These are phyloP conservation scores for Empidonax traillii DNA, from an alignment of 2,113 vertebrate genomes.

Conservation along the genomic window DNA sequence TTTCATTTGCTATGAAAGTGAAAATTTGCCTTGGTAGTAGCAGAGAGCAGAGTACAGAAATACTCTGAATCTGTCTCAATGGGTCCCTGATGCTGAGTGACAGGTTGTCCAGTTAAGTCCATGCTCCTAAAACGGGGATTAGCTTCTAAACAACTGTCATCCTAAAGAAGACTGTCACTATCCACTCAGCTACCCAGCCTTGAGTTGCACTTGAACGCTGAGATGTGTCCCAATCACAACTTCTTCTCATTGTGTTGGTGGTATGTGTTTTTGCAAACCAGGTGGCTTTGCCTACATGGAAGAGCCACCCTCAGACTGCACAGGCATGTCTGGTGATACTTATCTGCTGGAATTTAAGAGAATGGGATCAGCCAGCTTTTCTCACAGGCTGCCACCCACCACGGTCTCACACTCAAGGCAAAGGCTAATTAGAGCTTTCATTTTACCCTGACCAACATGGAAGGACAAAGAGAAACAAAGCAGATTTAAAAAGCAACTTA, in stretches of 20 bases:
- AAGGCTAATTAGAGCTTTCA: not conserved
- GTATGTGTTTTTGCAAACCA: not conserved
- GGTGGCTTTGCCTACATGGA: not conserved
- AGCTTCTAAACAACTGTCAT: not conserved
- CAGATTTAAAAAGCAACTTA: not conserved
- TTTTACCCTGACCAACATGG: not conserved
- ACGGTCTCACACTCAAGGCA: not conserved
- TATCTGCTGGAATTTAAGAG: not conserved
- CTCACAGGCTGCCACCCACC: not conserved
- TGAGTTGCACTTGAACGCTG: not conserved
- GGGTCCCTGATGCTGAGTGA: not conserved
- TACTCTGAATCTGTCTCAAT: not conserved
- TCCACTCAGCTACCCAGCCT: not conserved
- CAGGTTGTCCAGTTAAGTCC: not conserved
- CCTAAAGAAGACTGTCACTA: not conserved
- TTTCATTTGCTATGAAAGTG: not conserved
- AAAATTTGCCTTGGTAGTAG: not conserved
- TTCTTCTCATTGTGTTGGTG: not conserved
- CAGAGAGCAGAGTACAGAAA: not conserved
- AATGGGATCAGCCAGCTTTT: not conserved
- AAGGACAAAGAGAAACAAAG: not conserved
- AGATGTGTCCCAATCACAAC: not conserved
- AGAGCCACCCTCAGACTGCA: not conserved
- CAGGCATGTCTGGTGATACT: not conserved
- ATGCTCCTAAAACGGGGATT: not conserved